Base-by-base conservation (phyloP, 2,113 vertebrate genomes). In the Trochalopteron elliotii region DNA sequence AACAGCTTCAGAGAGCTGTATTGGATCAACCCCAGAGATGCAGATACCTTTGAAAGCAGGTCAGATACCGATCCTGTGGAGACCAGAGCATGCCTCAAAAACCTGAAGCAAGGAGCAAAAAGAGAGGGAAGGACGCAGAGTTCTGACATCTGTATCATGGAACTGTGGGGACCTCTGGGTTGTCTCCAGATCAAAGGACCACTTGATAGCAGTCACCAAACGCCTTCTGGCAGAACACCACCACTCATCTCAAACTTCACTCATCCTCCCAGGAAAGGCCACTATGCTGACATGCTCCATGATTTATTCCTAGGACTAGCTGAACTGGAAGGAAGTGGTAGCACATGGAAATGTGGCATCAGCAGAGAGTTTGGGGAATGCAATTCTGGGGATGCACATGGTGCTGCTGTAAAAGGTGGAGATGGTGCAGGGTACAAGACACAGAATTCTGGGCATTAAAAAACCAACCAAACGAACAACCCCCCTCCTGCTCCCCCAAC, bases 171-270 rank as follows among this genome's bases (percentile, higher is more conserved):
- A 94, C 91, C 69, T 91, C 80, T 52, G 19, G 39, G 39, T 40
- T 78, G 44, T 78, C 72, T 96, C 64, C 77, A 94, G 94, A 94
- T 96, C 96, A 97, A 96, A 96, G 72, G 61, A 91, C 35, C 69
- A 63, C 39, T 94, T 82, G 86, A 96, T 61, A 95, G 80, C 91
- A 94, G 87, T 82, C 93, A 94, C 81, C 64, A 49, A 94, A 94
- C 27, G 0, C 88, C 90, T 95, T 67, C 80, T 50, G 78, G 67
- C 93, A 92, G 90, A 94, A 83, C 65, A 84, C 8, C n/a, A 64
- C 80, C 80, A 94, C 64, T 71, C 83, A 77, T 52, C 47, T 74
- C 55, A 88, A 49, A 68, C 85, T 74, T 86, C 1, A 4, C 63
- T 67, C 10, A 59, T 75, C 69, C 60, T 89, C 57, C 39, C 33